phyloP scores from a whole-genome alignment of 1,140 invertebrate genomes.

The Acromyrmex charruanus region DNA sequence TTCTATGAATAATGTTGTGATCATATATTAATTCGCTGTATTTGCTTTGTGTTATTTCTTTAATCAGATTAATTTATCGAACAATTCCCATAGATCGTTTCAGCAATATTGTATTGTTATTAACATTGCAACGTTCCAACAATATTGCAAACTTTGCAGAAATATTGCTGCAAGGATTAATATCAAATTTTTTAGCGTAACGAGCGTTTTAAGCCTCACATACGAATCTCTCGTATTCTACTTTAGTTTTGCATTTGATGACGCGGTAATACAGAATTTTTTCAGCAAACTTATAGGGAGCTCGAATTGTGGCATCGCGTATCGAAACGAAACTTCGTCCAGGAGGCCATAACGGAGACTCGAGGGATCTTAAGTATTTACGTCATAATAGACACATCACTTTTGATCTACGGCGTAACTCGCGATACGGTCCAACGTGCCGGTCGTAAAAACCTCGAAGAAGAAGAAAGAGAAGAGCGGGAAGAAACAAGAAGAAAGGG shows the following conservation, averaged over 20 bases:
- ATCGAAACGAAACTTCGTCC: slow-evolving; percentile 37
- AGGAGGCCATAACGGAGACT: slow-evolving; percentile 47
- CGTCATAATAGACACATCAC: slow-evolving; percentile 85
- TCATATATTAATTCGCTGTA: neutral
- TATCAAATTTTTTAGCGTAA: neutral
- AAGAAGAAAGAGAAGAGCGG: slow-evolving; percentile 69
- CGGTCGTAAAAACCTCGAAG: slow-evolving; percentile 84
- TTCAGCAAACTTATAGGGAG: neutral
- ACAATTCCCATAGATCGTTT: neutral
- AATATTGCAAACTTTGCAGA: too few relatives aligned
- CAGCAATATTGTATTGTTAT: too few relatives aligned
- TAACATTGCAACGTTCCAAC: too few relatives aligned
- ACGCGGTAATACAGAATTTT: neutral
- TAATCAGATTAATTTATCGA: neutral
- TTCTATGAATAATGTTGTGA: neutral
- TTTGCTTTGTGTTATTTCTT: neutral
- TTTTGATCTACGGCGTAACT: slow-evolving; percentile 83
- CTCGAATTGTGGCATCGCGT: slow-evolving; percentile 16
- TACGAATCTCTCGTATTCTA: neutral
- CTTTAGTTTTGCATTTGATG: neutral
- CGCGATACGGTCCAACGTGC: slow-evolving; percentile 81
- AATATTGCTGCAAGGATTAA: neutral
- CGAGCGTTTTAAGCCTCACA: neutral
- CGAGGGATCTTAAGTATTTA: slow-evolving; percentile 80
- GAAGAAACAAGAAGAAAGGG: slow-evolving; percentile 58